Base-by-base conservation (phyloP, 2,797 vertebrate species). In the Masticophis lateralis region DNA sequence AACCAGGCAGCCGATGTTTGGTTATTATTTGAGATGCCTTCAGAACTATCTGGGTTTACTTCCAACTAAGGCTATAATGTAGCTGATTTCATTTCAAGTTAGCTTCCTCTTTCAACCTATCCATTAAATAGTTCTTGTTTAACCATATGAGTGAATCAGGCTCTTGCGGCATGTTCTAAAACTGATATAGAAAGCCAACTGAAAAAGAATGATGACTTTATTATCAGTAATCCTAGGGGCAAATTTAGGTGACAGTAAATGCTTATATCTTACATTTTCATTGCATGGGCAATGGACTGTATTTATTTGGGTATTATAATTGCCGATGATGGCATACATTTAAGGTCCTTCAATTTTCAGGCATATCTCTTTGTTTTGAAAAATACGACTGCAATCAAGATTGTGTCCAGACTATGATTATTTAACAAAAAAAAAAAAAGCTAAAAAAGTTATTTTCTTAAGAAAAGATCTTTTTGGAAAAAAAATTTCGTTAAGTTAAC, bases 1-100 rank as follows among this genome's bases (percentile, higher is more conserved):
- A 92, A 14, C 10, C 61, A 11, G 2, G 91, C 94, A 91, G 91
- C 93, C 87, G 90, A 11, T 93, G 93, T 90, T 89, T 91, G 92
- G 57, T 93, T 94, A 86, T 32, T 79, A 66, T 87, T 91, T 56
- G 83, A 0, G n/a, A 86, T 27, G 4, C 89, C 93, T 92, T 91
- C 87, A 83, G 60, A n/a, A 90, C 87, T 63, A 89, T 63, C 37
- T 83, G 37, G 74, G 20, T 83, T 83, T 37, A 83, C 37, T 20
- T 43, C 20, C 37, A 47, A 83, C 37, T 25, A 22, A 83, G 74
- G 10, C 43, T 83, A 47, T 25, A 83, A 83, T 47, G 37, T 83
- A 11, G 43, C 74, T 25, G 20, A 47, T 47, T 47, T 47, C 20
- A 47, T 83, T 83, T 83, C 74, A 83, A 47, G 4, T 47, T 47